A percentile compares a stretch with the other conserved stretches of the same genome.
phyloP scores from a whole-genome alignment of 2,113 vertebrate genomes.

The Podarcis muralis region DNA sequence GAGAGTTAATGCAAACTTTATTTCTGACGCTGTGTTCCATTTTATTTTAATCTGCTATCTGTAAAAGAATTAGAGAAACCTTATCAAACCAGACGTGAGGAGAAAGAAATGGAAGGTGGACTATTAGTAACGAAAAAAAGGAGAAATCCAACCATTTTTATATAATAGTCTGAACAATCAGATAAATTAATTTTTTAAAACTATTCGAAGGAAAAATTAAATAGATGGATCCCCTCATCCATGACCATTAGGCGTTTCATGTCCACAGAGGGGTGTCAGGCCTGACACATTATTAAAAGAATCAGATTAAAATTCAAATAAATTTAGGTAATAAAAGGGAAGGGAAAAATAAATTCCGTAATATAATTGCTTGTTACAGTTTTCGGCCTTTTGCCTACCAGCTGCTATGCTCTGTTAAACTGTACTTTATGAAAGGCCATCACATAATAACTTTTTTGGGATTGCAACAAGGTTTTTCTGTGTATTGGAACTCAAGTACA shows the following conservation, averaged over 20 bases:
- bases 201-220: slow-evolving; percentile 70
- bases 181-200: slow-evolving; percentile 72
- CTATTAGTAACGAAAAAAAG: slow-evolving; percentile 61
- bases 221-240: slow-evolving; percentile 70
- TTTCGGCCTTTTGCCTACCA: slow-evolving; percentile 66
- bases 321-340: slow-evolving; percentile 74
- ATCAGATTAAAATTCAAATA: slow-evolving; percentile 72
- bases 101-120: slow-evolving; percentile 51
- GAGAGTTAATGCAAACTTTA: slow-evolving; percentile 24
- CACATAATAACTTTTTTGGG: slow-evolving; percentile 64
- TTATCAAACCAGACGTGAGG: slow-evolving; percentile 38
- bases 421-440: slow-evolving; percentile 71
- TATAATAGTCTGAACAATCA: slow-evolving; percentile 69
- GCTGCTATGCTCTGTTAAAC: slow-evolving; percentile 74
- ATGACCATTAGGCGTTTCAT: slow-evolving; percentile 65
- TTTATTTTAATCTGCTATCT: slow-evolving; percentile 61
- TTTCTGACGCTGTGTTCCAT: slow-evolving; percentile 48
- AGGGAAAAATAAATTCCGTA: slow-evolving; percentile 55
- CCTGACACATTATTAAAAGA: slow-evolving; percentile 72
- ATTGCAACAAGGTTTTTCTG: slow-evolving; percentile 69
- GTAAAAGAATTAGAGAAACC: slow-evolving; percentile 48
- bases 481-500: slow-evolving; percentile 60
- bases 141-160: slow-evolving; percentile 66
- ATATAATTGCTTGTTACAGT: slow-evolving; percentile 75
- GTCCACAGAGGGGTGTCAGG: slow-evolving; percentile 64